Evolutionary conservation across 2,797 vertebrate species (phyloP).

Genomic region (Spinus pinus): DNA sequence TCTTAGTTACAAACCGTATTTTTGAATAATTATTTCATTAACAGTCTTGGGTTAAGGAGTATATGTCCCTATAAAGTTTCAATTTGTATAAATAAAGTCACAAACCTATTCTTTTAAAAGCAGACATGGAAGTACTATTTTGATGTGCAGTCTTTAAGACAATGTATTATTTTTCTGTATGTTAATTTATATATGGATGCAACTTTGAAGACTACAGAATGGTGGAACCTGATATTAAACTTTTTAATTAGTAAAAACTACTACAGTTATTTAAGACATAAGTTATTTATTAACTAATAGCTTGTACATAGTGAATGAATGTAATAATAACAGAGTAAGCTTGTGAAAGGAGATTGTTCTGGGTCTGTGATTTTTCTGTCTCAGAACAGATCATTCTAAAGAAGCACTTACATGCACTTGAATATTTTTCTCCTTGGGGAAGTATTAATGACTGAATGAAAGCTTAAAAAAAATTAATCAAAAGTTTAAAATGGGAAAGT

Average conservation of each 20-base stretch:
- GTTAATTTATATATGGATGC: conserved; percentile 44
- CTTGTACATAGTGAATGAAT: conserved; percentile 30
- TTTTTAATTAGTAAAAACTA: conserved; percentile 55
- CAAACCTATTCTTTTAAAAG: conserved; percentile 39
- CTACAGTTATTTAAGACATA: conserved; percentile 44
- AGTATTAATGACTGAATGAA: neutral
- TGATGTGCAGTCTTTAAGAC: conserved; percentile 48
- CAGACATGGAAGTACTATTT: conserved; percentile 42
- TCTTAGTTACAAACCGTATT: neutral
- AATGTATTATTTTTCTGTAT: conserved; percentile 41
- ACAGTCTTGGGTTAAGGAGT: neutral
- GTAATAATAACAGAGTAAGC: conserved; percentile 46
- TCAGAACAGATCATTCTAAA: neutral
- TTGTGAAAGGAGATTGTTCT: conserved; percentile 1
- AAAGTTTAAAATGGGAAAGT: conserved; percentile 82
- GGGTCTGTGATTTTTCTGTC: neutral
- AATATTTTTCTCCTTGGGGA: conserved; percentile 7
- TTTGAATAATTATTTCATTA: neutral
- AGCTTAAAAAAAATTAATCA: conserved; percentile 51
- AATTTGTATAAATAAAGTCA: conserved; percentile 26
- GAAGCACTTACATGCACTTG: neutral
- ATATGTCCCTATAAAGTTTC: neutral
- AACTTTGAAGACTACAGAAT: conserved; percentile 19
- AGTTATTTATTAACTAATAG: conserved; percentile 58
- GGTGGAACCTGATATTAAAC: conserved; percentile 45